Percentiles rank a stretch among this genome's conserved stretches.
These are phyloP conservation scores for Oncorhynchus tshawytscha DNA, from an alignment of 2,113 vertebrate genomes.

Conservation along the genomic window DNA sequence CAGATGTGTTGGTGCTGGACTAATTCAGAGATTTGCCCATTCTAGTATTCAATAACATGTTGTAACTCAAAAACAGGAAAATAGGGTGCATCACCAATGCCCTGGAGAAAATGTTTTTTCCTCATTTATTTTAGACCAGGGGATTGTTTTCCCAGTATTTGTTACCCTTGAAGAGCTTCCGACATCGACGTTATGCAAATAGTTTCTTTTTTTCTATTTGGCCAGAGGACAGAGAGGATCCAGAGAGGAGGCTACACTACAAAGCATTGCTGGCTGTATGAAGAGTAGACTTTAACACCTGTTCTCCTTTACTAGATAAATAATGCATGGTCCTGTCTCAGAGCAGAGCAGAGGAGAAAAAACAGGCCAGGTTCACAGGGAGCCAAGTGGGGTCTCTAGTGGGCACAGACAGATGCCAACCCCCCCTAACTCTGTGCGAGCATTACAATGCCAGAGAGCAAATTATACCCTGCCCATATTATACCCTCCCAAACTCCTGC, in stretches of 20 bases:
- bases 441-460: conserved; percentile 21
- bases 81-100: too few species aligned
- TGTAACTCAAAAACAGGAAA: too few species aligned
- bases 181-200: conserved; percentile 11
- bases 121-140: too few species aligned
- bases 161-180: too few species aligned
- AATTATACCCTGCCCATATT: conserved; percentile 23
- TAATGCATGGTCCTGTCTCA: conserved; percentile 7
- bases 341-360: background rate
- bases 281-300: conserved; percentile 28
- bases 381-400: conserved; percentile 11
- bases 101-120: too few species aligned
- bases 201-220: conserved; percentile 17
- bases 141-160: too few species aligned
- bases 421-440: conserved; percentile 10
- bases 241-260: conserved; percentile 17
- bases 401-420: background rate
- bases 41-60: too few species aligned
- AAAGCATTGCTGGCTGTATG: conserved; percentile 23
- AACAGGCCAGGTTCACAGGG: conserved; percentile 12
- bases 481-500: conserved; percentile 20
- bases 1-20: background rate
- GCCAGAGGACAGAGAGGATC: conserved; percentile 6
- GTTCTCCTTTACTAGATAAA: conserved; percentile 18
- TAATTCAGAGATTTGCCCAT: background rate